Percentiles rank a stretch among this genome's conserved stretches.
phyloP scores from a whole-genome alignment of 2,888 invertebrate species.

The Bruchidius siliquastri region DNA sequence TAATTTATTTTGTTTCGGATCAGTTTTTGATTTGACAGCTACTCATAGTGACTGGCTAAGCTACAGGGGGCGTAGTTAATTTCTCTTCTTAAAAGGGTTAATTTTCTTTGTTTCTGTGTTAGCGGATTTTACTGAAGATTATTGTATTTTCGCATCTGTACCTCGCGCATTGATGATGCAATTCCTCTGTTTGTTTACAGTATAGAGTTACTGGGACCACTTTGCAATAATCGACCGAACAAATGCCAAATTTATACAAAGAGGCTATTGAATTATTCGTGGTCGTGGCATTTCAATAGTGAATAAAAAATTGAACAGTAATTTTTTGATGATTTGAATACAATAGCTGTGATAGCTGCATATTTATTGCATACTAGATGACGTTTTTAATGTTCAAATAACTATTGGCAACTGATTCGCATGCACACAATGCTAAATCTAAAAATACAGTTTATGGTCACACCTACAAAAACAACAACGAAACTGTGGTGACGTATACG shows the following conservation, averaged over 20 bases:
- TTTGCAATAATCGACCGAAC: neutral
- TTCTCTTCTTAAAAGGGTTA: too few species aligned
- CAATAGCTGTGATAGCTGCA: neutral
- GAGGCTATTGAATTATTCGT: neutral
- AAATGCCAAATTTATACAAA: neutral
- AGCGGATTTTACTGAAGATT: too few species aligned
- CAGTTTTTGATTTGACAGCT: too few species aligned
- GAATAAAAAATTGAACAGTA: neutral
- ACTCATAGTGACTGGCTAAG: too few species aligned
- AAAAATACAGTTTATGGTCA: neutral
- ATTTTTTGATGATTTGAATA: neutral
- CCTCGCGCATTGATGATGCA: neutral
- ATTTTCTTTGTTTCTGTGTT: too few species aligned
- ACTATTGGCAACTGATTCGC: neutral
- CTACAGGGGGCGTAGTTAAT: too few species aligned
- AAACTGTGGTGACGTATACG: neutral
- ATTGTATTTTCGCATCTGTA: too few species aligned
- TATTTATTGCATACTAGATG: neutral
- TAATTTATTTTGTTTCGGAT: too few species aligned
- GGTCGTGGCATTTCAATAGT: neutral
- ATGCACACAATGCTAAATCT: neutral
- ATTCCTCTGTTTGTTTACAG: neutral
- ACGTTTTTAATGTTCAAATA: neutral
- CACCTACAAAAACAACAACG: neutral
- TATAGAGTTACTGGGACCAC: neutral